A percentile compares a stretch with the other conserved stretches of the same genome.
Conservation (phyloP, 1,140 invertebrate genomes). For the Drosophila repleta region DNA sequence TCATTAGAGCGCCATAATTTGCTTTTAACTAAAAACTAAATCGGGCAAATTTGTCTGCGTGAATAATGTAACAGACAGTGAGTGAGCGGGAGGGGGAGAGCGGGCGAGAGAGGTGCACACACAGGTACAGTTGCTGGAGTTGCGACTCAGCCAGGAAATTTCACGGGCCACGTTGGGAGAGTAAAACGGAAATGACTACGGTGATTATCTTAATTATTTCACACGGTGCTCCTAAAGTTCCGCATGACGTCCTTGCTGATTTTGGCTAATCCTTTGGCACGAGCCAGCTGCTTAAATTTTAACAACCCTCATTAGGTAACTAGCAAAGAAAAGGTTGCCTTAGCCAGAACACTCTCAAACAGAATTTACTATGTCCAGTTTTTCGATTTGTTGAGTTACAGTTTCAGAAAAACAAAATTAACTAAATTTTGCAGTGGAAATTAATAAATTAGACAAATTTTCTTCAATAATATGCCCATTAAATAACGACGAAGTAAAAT, state of each 20-base stretch:
- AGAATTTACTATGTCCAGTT: neutral
- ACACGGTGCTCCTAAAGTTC: slow-evolving; percentile 51
- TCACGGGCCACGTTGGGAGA: slow-evolving; percentile 40
- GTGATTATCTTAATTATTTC: slow-evolving; percentile 80
- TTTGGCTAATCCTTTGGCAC: slow-evolving; percentile 64
- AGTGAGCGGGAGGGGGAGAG: neutral
- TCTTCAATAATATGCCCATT: neutral
- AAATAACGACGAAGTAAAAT: neutral
- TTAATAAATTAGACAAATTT: no score
- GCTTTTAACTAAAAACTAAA: slow-evolving; percentile 79
- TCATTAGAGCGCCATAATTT: slow-evolving; percentile 62
- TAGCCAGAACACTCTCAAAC: neutral
- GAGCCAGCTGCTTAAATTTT: slow-evolving; percentile 60
- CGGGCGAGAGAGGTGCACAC: neutral
- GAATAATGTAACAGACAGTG: slow-evolving; percentile 62
- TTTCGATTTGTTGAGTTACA: neutral
- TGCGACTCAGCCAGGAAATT: slow-evolving; percentile 14
- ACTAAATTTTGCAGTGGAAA: no score
- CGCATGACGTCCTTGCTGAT: slow-evolving; percentile 7
- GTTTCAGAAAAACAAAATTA: slow-evolving; percentile 8
- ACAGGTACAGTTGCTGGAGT: slow-evolving; percentile 3
- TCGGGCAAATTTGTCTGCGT: slow-evolving; percentile 69
- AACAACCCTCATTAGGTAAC: slow-evolving; percentile 60
- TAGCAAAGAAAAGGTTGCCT: slow-evolving; percentile 1
- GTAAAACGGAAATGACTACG: slow-evolving; percentile 74